Evolutionary conservation across 2,888 invertebrate species (phyloP), one percentile per base, ranked within the genome.

Genomic region (Drosophila infuscata): DNA sequence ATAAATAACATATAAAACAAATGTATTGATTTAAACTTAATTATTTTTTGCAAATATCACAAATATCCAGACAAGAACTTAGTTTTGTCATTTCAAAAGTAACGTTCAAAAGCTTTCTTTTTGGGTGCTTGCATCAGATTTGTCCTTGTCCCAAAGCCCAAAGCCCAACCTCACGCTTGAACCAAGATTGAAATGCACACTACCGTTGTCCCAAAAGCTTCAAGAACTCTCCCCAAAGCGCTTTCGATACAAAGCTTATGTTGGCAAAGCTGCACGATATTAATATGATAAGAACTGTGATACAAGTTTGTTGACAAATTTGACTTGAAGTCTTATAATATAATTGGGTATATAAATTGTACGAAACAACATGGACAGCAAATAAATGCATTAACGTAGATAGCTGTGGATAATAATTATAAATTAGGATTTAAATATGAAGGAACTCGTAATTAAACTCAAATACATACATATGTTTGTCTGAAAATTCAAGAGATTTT

Each of bases 241-340:
- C 32, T 8, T 17, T 3, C 0, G 7, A 0, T 11, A 29, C 9
- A 3, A 15, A 9, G 12, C 46, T 64, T n/a, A 8, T 33, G 46
- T 30, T 70, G 61, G 64, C 35, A 74, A 79, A 58, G 68, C 51
- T 51, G 17, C 12, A 17, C 1, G n/a, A 6, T 15, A 3, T 75
- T 49, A 54, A 3, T 17, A 2, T 76, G 57, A 64, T 61, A 65
- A 65, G 46, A 65, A 61, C 38, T 61, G 36, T 61, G 64, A 58
- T 65, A 65, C 38, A 64, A 17, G 32, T 53, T 53, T 62, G 54
- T 59, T 64, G 20, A 35, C 35, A 20, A 63, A 35, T 9, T 54
- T 9, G 12, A 1, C 38, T 48, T 67, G 6, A 12, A 58, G n/a
- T 6, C 12, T 29, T 6, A 30, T 29, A 30, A n/a, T 29, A 29